Percentiles rank a stretch among this genome's conserved stretches.
Evolutionary conservation across 2,797 vertebrate species (phyloP).

Genomic region (Enteromius argenteus): DNA sequence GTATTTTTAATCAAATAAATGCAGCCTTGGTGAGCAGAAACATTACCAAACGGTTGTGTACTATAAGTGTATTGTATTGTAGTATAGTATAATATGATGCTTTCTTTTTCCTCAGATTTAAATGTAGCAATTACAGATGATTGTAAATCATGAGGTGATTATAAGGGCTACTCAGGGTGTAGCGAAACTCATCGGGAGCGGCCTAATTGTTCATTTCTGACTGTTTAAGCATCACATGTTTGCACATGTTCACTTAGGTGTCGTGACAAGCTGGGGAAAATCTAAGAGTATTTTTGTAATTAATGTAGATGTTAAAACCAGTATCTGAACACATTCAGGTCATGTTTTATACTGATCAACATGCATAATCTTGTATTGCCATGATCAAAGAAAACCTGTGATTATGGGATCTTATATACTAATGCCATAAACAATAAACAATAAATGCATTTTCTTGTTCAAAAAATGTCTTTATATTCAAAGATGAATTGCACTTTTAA

Average conservation of each 20-base stretch:
- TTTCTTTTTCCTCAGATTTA: not conserved
- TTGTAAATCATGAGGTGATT: not conserved
- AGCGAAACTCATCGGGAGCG: not conserved
- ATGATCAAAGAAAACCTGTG: not conserved
- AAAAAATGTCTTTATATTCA: not conserved
- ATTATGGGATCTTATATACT: not conserved
- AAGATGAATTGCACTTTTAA: not conserved
- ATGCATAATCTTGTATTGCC: not conserved
- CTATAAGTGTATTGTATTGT: not conserved
- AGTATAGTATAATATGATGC: not conserved
- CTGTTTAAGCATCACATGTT: not conserved
- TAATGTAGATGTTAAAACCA: not conserved
- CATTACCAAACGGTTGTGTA: not conserved
- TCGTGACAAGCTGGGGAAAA: not conserved
- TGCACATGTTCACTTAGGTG: not conserved
- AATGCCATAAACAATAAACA: not conserved
- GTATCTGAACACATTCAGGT: not conserved
- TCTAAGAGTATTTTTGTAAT: not conserved
- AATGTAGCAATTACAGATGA: not conserved
- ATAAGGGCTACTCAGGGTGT: not conserved
- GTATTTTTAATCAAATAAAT: not conserved
- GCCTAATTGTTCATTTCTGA: not conserved
- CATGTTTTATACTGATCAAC: slow-evolving; percentile 5
- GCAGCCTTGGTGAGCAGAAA: not conserved
- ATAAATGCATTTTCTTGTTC: not conserved